A percentile compares a stretch with the other conserved stretches of the same genome.
These are phyloP conservation scores for Acanthacorydalis orientalis DNA, from an alignment of 2,888 invertebrate species.

Conservation along the genomic window DNA sequence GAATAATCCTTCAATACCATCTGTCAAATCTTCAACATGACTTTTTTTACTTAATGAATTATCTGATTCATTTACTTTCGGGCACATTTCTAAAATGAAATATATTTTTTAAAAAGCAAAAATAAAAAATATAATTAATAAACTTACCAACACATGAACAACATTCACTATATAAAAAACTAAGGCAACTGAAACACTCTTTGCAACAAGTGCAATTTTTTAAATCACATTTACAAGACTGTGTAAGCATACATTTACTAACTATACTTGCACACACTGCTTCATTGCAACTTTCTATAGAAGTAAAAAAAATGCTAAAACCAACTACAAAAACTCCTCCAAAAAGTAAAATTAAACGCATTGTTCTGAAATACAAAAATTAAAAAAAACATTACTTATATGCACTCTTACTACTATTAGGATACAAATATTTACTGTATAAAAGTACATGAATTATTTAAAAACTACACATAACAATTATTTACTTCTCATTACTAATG, in stretches of 20 bases:
- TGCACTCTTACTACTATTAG: too few species aligned
- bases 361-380: not conserved
- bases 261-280: slow-evolving; percentile 91
- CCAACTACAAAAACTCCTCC: not conserved
- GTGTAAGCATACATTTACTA: slow-evolving; percentile 90
- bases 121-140: not conserved
- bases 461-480: too few species aligned
- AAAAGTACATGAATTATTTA: too few species aligned
- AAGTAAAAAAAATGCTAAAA: not conserved
- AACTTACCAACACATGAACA: slow-evolving; percentile 92
- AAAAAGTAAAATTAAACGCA: not conserved
- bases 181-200: slow-evolving; percentile 81
- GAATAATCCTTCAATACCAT: slow-evolving; percentile 71
- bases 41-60: slow-evolving; percentile 62
- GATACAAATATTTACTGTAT: too few species aligned
- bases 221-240: slow-evolving; percentile 89
- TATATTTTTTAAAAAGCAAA: slow-evolving; percentile 8
- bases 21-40: slow-evolving; percentile 69
- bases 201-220: slow-evolving; percentile 88
- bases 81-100: slow-evolving; percentile 62
- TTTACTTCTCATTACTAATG: too few species aligned
- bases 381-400: not conserved
- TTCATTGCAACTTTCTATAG: slow-evolving; percentile 59
- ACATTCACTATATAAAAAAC: slow-evolving; percentile 79
- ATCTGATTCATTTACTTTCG: slow-evolving; percentile 63